phyloP scores from a whole-genome alignment of 2,888 invertebrate genomes.

The Cyclophora albipunctata region DNA sequence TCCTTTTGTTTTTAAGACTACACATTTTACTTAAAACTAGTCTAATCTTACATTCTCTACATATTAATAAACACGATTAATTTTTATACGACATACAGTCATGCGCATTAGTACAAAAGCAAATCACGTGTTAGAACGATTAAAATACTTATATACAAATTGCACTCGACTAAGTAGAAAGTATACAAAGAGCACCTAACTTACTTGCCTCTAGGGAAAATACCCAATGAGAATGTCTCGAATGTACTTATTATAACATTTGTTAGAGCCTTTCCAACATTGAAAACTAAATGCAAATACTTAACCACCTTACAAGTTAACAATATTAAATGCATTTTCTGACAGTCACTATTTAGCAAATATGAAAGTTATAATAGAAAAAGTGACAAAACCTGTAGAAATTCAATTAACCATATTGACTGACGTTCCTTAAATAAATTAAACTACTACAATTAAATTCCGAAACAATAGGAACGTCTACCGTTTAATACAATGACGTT shows the following conservation, averaged over 20 bases:
- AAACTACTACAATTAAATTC: constrained; percentile 8
- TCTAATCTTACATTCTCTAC: constrained; percentile 10
- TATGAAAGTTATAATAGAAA: neutral
- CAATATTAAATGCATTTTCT: constrained; percentile 4
- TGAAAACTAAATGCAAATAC: constrained; percentile 13
- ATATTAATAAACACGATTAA: constrained; percentile 31
- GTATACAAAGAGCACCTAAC: constrained; percentile 52
- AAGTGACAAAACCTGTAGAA: too few species aligned
- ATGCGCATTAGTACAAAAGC: constrained; percentile 23
- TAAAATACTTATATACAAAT: constrained; percentile 44
- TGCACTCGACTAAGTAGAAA: constrained; percentile 36
- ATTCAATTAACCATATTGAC: neutral
- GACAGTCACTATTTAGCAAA: constrained; percentile 1
- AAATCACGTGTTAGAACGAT: constrained; percentile 19
- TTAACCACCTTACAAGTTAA: neutral
- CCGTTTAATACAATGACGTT: constrained; percentile 13
- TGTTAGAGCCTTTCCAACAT: neutral
- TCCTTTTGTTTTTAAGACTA: constrained; percentile 3
- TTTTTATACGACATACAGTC: constrained; percentile 17
- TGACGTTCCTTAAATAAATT: constrained; percentile 10
- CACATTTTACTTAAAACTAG: constrained; percentile 5
- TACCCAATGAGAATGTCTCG: neutral
- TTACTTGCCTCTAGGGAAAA: constrained; percentile 20
- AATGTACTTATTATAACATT: neutral
- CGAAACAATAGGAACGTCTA: constrained; percentile 20